Evolutionary conservation across 2,797 vertebrate species (phyloP).

Genomic region (Schizothorax lantsangensis): DNA sequence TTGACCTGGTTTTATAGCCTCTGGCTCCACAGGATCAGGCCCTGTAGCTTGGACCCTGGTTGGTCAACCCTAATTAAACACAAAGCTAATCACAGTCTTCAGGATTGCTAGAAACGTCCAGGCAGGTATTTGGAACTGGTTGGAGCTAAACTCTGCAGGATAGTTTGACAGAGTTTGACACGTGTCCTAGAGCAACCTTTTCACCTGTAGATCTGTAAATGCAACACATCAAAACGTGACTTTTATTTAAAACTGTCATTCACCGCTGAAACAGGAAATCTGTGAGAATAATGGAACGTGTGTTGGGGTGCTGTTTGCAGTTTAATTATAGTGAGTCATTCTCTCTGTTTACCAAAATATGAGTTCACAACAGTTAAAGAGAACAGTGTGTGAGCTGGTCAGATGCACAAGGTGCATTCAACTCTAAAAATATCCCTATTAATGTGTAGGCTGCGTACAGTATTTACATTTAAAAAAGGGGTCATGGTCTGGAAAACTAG

Average conservation of each 20-base stretch:
- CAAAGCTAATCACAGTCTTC: background rate
- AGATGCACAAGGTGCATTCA: background rate
- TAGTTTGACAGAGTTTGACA: background rate
- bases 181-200: background rate
- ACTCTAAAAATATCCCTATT: background rate
- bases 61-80: background rate
- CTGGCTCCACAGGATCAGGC: background rate
- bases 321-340: conserved; percentile 26
- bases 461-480: background rate
- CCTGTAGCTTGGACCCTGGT: background rate
- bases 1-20: background rate
- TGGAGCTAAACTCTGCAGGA: background rate
- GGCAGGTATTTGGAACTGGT: background rate
- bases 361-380: background rate
- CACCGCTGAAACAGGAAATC: background rate
- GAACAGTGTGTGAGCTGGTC: background rate
- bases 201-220: background rate
- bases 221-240: background rate
- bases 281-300: background rate
- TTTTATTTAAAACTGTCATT: background rate
- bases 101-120: background rate
- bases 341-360: conserved; percentile 5
- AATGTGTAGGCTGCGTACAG: background rate
- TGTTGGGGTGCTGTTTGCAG: conserved; percentile 31
- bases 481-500: background rate